Conservation (phyloP, 2,797 vertebrate genomes). For the Leontopithecus rosalia region DNA sequence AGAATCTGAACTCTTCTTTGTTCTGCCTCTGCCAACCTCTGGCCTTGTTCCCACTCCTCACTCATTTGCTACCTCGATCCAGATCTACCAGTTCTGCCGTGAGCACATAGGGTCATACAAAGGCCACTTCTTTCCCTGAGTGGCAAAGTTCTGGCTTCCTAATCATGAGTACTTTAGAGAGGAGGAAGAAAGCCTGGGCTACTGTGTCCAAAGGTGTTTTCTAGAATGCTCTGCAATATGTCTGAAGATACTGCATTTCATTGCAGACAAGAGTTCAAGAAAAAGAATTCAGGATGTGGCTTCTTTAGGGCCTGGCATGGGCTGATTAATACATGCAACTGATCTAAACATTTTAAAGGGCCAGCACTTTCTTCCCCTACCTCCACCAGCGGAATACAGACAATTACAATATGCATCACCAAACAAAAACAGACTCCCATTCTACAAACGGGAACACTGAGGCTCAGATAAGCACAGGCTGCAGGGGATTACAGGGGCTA, state of each 20-base stretch:
- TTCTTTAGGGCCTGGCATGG: neutral
- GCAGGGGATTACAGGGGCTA: neutral
- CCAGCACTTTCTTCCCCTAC: too few relatives aligned
- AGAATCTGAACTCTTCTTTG: neutral
- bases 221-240: neutral
- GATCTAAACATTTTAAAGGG: neutral
- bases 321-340: neutral
- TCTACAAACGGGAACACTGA: neutral
- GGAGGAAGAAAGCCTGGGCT: neutral
- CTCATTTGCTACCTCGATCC: neutral
- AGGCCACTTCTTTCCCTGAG: neutral
- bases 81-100: constrained; percentile 41
- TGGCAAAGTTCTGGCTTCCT: constrained; percentile 32
- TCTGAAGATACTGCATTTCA: neutral
- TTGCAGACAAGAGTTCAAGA: neutral
- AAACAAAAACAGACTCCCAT: neutral
- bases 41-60: neutral
- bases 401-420: neutral
- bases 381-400: rapidly evolving
- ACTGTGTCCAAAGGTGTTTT: neutral
- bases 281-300: neutral
- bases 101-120: neutral
- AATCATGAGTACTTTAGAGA: neutral
- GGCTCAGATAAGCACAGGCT: neutral
- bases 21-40: neutral